These are phyloP conservation scores for Manis crassicaudata DNA, from an alignment of 2,797 vertebrate species.

Conservation along the genomic window DNA sequence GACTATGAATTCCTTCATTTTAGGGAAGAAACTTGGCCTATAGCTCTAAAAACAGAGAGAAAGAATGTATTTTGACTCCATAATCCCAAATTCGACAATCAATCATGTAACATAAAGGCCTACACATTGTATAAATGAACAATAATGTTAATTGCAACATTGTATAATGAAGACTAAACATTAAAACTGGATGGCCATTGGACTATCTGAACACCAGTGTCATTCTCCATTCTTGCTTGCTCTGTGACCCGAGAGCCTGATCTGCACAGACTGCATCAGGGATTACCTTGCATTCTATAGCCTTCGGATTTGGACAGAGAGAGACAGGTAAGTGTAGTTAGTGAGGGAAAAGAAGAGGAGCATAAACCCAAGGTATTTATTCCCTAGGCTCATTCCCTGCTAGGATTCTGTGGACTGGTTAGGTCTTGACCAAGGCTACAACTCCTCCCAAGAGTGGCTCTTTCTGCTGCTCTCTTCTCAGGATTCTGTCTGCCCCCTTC, in stretches of 20 bases:
- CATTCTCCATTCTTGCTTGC: neutral
- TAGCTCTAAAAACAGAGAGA: neutral
- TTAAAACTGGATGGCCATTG: neutral
- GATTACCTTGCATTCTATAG: neutral
- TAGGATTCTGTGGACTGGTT: neutral
- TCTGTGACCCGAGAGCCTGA: neutral
- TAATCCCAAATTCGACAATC: neutral
- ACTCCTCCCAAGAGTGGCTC: neutral
- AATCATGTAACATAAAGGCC: neutral
- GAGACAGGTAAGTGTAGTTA: no score
- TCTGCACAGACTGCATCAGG: neutral
- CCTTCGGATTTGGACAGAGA: neutral
- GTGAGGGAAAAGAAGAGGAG: neutral
- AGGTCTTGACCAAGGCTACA: neutral
- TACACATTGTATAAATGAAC: neutral
- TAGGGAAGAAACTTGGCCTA: neutral
- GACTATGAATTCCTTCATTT: neutral
- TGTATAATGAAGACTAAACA: neutral
- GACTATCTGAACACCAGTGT: neutral
- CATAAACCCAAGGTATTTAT: neutral
- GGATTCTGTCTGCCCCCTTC: neutral
- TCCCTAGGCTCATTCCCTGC: neutral
- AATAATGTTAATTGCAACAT: neutral
- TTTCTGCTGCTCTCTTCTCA: neutral
- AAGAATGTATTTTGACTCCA: neutral